Evolutionary conservation across 2,888 invertebrate genomes (phyloP).

Genomic region (Girardia tigrina): DNA sequence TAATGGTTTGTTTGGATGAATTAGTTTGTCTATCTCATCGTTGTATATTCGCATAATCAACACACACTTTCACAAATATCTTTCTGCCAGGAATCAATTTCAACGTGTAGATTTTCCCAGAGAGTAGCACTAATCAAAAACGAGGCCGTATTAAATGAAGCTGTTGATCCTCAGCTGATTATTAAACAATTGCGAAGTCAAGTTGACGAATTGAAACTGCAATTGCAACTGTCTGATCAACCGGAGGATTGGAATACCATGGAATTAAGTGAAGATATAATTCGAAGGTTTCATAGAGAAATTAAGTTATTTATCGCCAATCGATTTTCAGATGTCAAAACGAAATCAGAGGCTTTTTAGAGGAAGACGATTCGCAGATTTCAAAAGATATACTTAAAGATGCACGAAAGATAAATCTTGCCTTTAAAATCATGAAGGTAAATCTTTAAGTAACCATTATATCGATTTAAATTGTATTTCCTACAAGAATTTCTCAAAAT

Average conservation of each 20-base stretch:
- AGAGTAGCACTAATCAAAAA: slow-evolving; percentile 51
- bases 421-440: slow-evolving; percentile 40
- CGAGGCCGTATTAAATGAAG: slow-evolving; percentile 50
- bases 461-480: too few species aligned
- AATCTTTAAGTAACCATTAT: slow-evolving; percentile 44
- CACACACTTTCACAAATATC: neutral
- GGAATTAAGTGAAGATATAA: slow-evolving; percentile 2
- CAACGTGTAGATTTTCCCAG: slow-evolving; percentile 51
- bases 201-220: slow-evolving; percentile 45
- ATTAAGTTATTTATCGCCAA: neutral
- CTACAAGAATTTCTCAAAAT: too few species aligned
- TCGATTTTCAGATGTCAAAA: slow-evolving; percentile 42
- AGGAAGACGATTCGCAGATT: slow-evolving; percentile 43
- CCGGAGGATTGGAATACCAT: slow-evolving; percentile 6
- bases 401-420: slow-evolving; percentile 8
- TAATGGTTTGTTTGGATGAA: slow-evolving; percentile 37
- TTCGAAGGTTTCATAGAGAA: neutral
- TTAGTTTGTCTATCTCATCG: neutral
- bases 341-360: slow-evolving; percentile 42
- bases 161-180: slow-evolving; percentile 49
- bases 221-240: slow-evolving; percentile 46
- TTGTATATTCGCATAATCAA: neutral
- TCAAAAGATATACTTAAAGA: neutral
- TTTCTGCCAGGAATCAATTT: slow-evolving; percentile 47
- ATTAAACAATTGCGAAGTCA: slow-evolving; percentile 47